Conservation (phyloP, 2,113 vertebrate species). For the Hyla sarda region DNA sequence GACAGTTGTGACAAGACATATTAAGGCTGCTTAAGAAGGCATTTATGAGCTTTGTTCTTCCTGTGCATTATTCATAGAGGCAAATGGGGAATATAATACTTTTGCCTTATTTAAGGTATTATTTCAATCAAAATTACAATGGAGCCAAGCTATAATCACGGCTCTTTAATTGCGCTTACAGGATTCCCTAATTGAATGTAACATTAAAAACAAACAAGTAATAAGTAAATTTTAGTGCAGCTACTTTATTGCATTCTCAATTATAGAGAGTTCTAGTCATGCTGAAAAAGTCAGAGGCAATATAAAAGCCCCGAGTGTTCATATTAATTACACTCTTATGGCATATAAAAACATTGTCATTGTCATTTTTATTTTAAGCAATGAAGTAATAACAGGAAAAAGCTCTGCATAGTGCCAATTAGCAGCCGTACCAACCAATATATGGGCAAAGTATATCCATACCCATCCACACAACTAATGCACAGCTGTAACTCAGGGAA, state of each 20-base stretch:
- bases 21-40: not conserved
- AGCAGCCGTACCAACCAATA: slow-evolving; percentile 3
- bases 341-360: not conserved
- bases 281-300: not conserved
- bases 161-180: slow-evolving; percentile 1
- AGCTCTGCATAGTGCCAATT: slow-evolving; percentile 15
- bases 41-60: slow-evolving; percentile 37
- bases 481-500: not conserved
- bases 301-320: slow-evolving; percentile 1
- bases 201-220: slow-evolving; percentile 32
- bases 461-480: not conserved
- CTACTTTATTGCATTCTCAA: slow-evolving; percentile 20
- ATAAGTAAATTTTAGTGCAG: slow-evolving; percentile 25
- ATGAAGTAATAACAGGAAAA: slow-evolving; percentile 1
- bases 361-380: slow-evolving; percentile 11
- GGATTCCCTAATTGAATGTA: slow-evolving; percentile 42
- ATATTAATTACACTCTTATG: not conserved
- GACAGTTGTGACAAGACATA: slow-evolving; percentile 52
- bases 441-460: not conserved
- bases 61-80: slow-evolving; percentile 4
- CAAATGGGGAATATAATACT: slow-evolving; percentile 28
- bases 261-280: not conserved
- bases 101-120: not conserved
- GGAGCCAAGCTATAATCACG: slow-evolving; percentile 14
- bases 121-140: slow-evolving; percentile 25